Base-by-base conservation (phyloP, 2,888 invertebrate genomes). In the Aphidoletes aphidimyza region DNA sequence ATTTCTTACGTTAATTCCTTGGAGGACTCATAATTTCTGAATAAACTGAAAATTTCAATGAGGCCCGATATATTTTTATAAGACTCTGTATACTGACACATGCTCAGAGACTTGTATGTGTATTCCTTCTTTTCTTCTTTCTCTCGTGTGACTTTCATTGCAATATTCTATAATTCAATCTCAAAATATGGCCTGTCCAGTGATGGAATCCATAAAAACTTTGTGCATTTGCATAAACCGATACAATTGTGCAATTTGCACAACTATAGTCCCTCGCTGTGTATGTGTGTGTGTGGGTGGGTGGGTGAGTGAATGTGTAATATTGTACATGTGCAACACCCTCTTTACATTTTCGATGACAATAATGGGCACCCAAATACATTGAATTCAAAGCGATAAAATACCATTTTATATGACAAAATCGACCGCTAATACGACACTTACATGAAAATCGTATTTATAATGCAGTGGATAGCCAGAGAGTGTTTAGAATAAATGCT, bases 361-460 rank as follows among this genome's bases (percentile, higher is more conserved):
- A 30, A 69, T 69, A 69, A 69, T 69, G 69, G 69, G 2, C n/a
- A n/a, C 3, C 69, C 26, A n/a, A 69, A 69, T 69, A 69, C 69
- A 69, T 69, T 69, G 69, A 69, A 69, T 69, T 69, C 69, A 11
- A 69, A 69, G 69, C 69, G 69, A 69, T 69, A 69, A 69, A 69
- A 69, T 69, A 30, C 69, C 30, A 69, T 69, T 69, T 69, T 69
- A 69, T 69, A 69, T 69, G 69, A 69, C 69, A 69, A 69, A 69
- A 69, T 69, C 69, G 69, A 69, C 69, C 69, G 69, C 69, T 69
- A 69, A 69, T 69, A 69, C 69, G 69, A 69, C 69, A 69, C 69
- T 69, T 69, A 69, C 69, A 69, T 69, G 69, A 69, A 69, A 69
- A 69, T 69, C 69, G 69, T 69, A 69, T 69, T 69, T 69, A 69